Conservation (phyloP, 2,888 invertebrate species). For the Coelogynopora nodosa region DNA sequence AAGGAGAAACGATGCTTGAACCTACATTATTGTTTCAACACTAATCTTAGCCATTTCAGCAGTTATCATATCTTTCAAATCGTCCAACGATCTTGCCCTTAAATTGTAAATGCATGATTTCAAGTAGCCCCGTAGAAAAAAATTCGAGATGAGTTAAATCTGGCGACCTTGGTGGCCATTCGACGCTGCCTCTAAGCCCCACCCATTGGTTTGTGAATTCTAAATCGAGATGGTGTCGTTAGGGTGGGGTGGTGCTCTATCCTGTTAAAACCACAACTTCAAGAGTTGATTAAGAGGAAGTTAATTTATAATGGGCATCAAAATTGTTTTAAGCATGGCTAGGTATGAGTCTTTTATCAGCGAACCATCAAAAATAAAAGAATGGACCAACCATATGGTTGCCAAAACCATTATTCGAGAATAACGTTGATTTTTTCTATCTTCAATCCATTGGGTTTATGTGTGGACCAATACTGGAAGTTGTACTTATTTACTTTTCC, state of each 20-base stretch:
- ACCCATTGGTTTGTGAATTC: not conserved
- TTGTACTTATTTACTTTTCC: not conserved
- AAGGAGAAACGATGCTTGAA: not conserved
- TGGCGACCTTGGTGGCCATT: conserved; percentile 22
- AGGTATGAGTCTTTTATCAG: conserved; percentile 7
- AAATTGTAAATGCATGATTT: conserved; percentile 1
- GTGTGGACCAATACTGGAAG: conserved; percentile 19
- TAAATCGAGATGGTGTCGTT: not conserved
- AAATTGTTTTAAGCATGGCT: conserved; percentile 22
- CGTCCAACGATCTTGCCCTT: not conserved
- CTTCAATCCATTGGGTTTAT: conserved; percentile 3
- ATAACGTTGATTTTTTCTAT: not conserved
- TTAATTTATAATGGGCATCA: conserved; percentile 3
- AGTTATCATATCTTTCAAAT: not conserved
- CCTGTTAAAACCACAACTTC: not conserved
- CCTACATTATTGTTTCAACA: not conserved
- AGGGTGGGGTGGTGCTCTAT: not conserved
- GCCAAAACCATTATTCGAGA: not conserved
- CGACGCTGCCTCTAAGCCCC: not conserved
- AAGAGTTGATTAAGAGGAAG: not conserved
- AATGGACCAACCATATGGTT: conserved; percentile 20
- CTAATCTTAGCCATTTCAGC: conserved; percentile 23
- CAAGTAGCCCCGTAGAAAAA: conserved; percentile 1
- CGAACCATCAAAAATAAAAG: not conserved
- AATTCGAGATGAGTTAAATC: conserved; percentile 1